These are phyloP conservation scores for Thumatha senex DNA, from an alignment of 2,888 invertebrate species.

Conservation along the genomic window DNA sequence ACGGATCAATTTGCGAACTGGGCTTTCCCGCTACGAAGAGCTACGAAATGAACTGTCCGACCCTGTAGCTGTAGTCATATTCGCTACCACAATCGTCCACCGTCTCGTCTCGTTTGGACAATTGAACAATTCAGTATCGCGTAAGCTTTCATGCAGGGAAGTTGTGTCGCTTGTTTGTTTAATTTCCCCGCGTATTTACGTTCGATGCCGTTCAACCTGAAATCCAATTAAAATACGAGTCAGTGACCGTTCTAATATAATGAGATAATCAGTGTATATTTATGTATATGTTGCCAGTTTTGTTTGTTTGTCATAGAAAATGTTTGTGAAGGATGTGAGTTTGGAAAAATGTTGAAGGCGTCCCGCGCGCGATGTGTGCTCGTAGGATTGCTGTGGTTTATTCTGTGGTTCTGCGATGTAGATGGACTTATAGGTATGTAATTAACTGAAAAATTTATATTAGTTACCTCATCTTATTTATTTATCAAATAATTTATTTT, in stretches of 20 bases:
- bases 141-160: slow-evolving; percentile 42
- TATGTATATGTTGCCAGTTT: slow-evolving; percentile 51
- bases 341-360: slow-evolving; percentile 76
- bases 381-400: slow-evolving; percentile 65
- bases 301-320: slow-evolving; percentile 56
- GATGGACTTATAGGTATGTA: slow-evolving; percentile 72
- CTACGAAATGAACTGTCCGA: slow-evolving; percentile 46
- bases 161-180: slow-evolving; percentile 36
- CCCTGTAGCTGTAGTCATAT: slow-evolving; percentile 29
- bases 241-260: slow-evolving; percentile 54
- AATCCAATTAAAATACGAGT: slow-evolving; percentile 70
- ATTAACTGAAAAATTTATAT: not conserved
- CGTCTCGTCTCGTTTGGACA: not conserved
- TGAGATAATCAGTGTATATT: slow-evolving; percentile 55
- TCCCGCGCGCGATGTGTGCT: slow-evolving; percentile 60
- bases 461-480: not conserved
- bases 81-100: slow-evolving; percentile 12
- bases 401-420: slow-evolving; percentile 50
- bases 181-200: slow-evolving; percentile 57
- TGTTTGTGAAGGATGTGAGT: slow-evolving; percentile 67
- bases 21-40: slow-evolving; percentile 52
- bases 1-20: slow-evolving; percentile 56
- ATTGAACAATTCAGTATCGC: slow-evolving; percentile 53
- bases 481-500: too few relatives aligned
- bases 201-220: slow-evolving; percentile 60